A percentile compares a stretch with the other conserved stretches of the same genome.
Evolutionary conservation across 2,113 vertebrate genomes (phyloP).

Genomic region (Anoplopoma fimbria): DNA sequence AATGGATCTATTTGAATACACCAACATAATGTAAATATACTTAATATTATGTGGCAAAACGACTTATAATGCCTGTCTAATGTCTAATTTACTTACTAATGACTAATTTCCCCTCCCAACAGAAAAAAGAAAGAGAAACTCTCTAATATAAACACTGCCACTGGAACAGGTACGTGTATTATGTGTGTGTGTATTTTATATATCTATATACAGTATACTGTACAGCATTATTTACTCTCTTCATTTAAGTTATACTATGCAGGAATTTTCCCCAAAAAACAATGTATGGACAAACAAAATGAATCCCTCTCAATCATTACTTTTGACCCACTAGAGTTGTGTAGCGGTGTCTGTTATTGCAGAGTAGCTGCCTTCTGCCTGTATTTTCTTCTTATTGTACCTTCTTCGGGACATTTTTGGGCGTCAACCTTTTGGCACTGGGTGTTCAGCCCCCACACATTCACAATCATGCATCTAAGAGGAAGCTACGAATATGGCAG

Average conservation of each 20-base stretch:
- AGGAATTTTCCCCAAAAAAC: not conserved
- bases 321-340: not conserved
- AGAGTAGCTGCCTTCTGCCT: too few species aligned
- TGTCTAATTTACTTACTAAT: not conserved
- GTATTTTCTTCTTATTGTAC: too few species aligned
- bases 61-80: not conserved
- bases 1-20: not conserved
- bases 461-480: too few species aligned
- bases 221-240: not conserved
- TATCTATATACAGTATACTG: not conserved
- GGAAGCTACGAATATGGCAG: too few species aligned
- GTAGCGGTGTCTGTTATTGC: not conserved
- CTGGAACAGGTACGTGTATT: slow-evolving; percentile 14
- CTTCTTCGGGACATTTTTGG: not conserved
- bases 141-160: not conserved
- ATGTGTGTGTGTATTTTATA: not conserved
- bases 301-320: not conserved
- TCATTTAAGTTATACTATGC: not conserved
- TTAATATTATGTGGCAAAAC: not conserved
- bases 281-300: not conserved
- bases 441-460: too few species aligned
- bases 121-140: not conserved
- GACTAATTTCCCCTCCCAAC: not conserved
- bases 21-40: not conserved
- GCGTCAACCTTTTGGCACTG: too few species aligned